Evolutionary conservation across 2,113 vertebrate genomes (phyloP), one percentile per base, ranked within the genome.

Genomic region (Mastomys natalensis): DNA sequence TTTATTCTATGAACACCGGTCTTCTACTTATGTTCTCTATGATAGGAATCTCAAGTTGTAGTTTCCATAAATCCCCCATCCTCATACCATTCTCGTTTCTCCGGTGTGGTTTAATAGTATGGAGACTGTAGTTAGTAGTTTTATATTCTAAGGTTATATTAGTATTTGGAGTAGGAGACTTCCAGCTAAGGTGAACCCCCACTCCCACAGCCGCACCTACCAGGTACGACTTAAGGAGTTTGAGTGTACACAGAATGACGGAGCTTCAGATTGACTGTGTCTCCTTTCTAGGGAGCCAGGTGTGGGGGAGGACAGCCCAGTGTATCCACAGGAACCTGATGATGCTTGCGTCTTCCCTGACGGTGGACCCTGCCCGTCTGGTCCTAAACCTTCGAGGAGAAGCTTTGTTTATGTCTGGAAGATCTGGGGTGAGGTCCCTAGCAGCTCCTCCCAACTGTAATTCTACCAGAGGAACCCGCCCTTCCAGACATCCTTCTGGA

Each of bases 391-490:
- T 90, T 99, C 87, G 87, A 99, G 98, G 1, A 98, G 98, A 40
- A 98, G 89, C 70, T 99, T 99, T 48, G 99, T 99, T 96, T 99
- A 99, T 77, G 99, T 99, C 92, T 99, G 99, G 99, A 99, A 99
- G 98, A 99, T 99, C 0, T 99, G 98, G 99, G 99, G 99, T 99
- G 98, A 99, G 98, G 3, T 70, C 74, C 58, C 85, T 73, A 40
- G 62, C 13, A 64, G 4, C 11, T 24, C 78, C 60, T 72, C 37
- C 40, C 17, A 78, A 0, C 64, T 85, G 22, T 43, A 92, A 78
- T 80, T 43, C 43, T 4, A 80, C 45, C 34, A 10, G 64, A 24
- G 13, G 66, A 81, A 31, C 29, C 45, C 58, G 5, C 37, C 15
- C 55, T 92, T 94, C 74, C 13, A 21, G 90, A 89, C 1, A 87